Evolutionary conservation across 2,888 invertebrate genomes (phyloP).

Genomic region (Troides aeacus): DNA sequence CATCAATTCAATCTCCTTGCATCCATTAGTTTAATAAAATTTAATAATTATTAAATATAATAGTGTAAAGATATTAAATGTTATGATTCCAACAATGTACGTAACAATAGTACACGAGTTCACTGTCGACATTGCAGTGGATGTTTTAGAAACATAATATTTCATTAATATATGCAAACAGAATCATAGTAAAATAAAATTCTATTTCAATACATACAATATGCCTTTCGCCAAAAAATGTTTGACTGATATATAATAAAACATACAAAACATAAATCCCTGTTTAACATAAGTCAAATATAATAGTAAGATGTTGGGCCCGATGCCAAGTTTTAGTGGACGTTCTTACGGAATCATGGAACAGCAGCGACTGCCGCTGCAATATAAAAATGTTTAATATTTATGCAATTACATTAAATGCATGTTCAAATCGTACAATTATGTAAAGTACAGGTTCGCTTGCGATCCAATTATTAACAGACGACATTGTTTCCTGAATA

Average conservation of each 20-base stretch:
- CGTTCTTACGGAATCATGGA: constrained; percentile 3
- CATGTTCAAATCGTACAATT: constrained; percentile 23
- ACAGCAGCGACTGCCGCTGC: constrained; percentile 6
- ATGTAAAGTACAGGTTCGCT: constrained; percentile 10
- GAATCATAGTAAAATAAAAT: too few relatives aligned
- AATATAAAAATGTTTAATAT: constrained; percentile 19
- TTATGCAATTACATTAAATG: constrained; percentile 23
- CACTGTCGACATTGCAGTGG: too few relatives aligned
- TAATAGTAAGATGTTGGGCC: constrained; percentile 20
- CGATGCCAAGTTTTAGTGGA: constrained; percentile 26
- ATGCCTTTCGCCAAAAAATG: neutral
- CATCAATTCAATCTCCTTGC: too few relatives aligned
- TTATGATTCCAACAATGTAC: too few relatives aligned
- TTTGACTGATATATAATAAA: constrained; percentile 3
- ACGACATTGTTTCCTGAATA: constrained; percentile 14
- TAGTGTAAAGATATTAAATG: too few relatives aligned
- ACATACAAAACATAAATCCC: constrained; percentile 7
- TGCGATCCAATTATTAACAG: constrained; percentile 4
- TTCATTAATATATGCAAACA: too few relatives aligned
- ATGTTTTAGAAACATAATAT: too few relatives aligned
- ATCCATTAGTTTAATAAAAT: too few relatives aligned
- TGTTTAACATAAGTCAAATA: constrained; percentile 24
- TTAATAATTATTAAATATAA: too few relatives aligned
- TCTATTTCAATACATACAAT: neutral
- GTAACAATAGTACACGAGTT: too few relatives aligned